Conservation (phyloP, 1,140 invertebrate species). For the Phymastichus coffea region DNA sequence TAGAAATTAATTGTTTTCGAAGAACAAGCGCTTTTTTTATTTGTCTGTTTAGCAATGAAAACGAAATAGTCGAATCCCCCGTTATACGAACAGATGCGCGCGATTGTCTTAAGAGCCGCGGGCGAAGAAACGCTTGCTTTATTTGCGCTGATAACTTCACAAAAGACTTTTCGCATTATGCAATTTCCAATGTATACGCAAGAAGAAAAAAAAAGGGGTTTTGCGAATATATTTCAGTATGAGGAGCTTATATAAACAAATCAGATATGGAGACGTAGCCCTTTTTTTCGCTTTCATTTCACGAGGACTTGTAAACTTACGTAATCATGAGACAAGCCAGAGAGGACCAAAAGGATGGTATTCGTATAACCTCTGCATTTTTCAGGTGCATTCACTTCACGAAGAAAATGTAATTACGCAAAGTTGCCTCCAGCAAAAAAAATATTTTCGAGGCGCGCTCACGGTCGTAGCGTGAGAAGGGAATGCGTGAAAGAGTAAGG, state of each 20-base stretch:
- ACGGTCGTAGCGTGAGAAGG: too few species aligned
- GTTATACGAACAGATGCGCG: too few species aligned
- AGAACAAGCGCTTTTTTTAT: too few species aligned
- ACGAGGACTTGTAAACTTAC: constrained; percentile 7
- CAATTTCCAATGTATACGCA: constrained; percentile 12
- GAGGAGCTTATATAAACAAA: constrained; percentile 18
- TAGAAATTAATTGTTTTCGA: too few species aligned
- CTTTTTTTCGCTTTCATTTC: neutral
- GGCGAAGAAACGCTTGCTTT: neutral
- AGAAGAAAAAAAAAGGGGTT: too few species aligned
- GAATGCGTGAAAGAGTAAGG: too few species aligned
- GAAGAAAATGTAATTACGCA: too few species aligned
- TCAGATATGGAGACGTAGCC: constrained; percentile 19
- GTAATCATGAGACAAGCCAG: constrained; percentile 1
- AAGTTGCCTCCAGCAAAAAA: neutral
- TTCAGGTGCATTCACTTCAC: neutral
- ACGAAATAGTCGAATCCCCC: too few species aligned
- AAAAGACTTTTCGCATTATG: constrained; percentile 1
- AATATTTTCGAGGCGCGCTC: neutral
- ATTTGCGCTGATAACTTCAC: constrained; percentile 6
- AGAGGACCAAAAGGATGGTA: neutral
- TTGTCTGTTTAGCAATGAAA: too few species aligned
- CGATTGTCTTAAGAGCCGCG: neutral
- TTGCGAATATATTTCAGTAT: neutral
- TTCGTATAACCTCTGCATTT: neutral